Base-by-base conservation (phyloP, 2,113 vertebrate species). In the Procavia capensis region DNA sequence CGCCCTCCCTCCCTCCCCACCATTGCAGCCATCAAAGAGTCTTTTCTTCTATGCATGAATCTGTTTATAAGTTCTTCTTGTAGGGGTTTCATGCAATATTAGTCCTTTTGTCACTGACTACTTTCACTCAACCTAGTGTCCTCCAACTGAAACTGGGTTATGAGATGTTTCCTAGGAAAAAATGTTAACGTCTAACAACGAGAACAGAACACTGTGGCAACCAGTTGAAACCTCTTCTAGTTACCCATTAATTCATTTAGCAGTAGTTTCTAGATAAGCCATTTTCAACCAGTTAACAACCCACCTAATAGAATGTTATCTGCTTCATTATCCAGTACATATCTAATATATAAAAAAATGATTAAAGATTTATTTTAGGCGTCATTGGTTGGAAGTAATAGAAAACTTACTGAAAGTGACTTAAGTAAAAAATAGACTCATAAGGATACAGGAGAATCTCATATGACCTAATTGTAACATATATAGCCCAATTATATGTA, bases 231-330 rank as follows among this genome's bases (percentile, higher is more conserved):
- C 41, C 36, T 19, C 34, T 88, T 91, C 29, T 85, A 88, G 59
- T 9, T 91, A 80, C 36, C 39, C 68, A 39, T 41, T 19, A 43
- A 75, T 79, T 91, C 79, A 96, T 91, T 93, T 82, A 75, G 36
- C n/a, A 54, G 29, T 80, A 57, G 85, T 88, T 93, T 88, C 41
- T 61, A 84, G n/a, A 70, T 66, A 50, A 72, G 29, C 61, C 84
- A 90, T 86, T 79, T 88, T 39, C 68, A 90, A 79, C 63, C 29
- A 86, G 19, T 94, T 93, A 96, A 95, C 85, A 88, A 45, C 14
- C 31, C 63, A 80, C 78, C 57, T 90, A 92, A 87, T 34, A 84
- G 14, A 90, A 54, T 94, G n/a, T 93, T 79, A 80, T 84, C 87
- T 88, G 83, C 57, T 74, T 96, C 87, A 76, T 95, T 95, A 81